Evolutionary conservation across 2,797 vertebrate species (phyloP), one percentile per base, ranked within the genome.

Genomic region (Rhinichthys osculus): DNA sequence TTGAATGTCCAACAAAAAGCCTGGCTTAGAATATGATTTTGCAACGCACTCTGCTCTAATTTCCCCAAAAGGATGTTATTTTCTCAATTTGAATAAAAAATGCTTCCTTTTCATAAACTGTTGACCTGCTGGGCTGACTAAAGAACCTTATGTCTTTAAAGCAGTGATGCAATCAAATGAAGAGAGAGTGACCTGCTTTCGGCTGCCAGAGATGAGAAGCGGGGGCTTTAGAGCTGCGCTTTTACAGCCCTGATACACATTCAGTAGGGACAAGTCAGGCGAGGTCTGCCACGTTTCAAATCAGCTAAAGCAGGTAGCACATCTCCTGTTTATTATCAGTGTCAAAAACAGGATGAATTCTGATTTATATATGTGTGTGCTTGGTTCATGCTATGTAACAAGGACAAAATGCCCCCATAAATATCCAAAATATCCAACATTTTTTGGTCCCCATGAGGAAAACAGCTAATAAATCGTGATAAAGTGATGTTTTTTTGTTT

Each of bases 111-210:
- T 42, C 30, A 57, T 44, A 78, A 72, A 72, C 30, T 77, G 66
- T 73, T 85, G 73, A 80, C 73, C 78, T 64, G 7, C 78, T 64
- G 7, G 3, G 38, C 50, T 73, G 80, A 88, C 80, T 85, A 74
- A 86, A 57, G 40, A 52, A 73, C 74, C 80, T 35, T 74, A 33
- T 73, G 71, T 62, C 70, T 69, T 30, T 77, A 57, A 82, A 84
- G 74, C 74, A 4, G 27, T 89, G 89, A 89, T 64, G 81, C 73
- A 82, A 89, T 30, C 69, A 78, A 78, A 85, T 66, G 57, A 84
- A 82, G 78, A 82, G 59, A 47, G 78, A 67, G 76, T 87, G 85
- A 88, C 89, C 87, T 88, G 85, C 33, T 89, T 89, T 82, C 71
- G 47, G 62, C 83, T 84, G 78, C 59, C 66, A 42, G 73, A 78